A percentile compares a stretch with the other conserved stretches of the same genome.
phyloP scores from a whole-genome alignment of 2,797 vertebrate genomes.

The Tauraco hartlaubi region DNA sequence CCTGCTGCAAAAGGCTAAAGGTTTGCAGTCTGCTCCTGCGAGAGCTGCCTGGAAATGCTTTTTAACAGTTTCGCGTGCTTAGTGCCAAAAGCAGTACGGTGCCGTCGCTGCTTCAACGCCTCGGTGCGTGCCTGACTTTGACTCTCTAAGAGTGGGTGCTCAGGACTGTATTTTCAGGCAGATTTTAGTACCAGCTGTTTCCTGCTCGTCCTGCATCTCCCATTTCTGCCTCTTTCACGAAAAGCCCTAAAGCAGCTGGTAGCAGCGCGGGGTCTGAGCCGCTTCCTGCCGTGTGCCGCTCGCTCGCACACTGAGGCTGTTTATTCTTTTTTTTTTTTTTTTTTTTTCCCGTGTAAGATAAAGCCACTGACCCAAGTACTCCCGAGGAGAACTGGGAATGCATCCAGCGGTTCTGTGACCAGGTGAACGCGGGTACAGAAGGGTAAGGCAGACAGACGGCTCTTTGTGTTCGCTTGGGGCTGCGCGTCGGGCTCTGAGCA shows the following conservation, averaged over 20 bases:
- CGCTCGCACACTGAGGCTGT: rapidly evolving
- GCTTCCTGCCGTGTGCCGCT: not conserved
- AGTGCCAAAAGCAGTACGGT: not conserved
- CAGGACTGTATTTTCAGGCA: not conserved
- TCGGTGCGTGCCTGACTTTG: not conserved
- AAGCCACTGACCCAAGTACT: constrained; percentile 87
- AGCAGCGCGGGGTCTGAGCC: not conserved
- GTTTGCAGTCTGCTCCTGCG: rapidly evolving
- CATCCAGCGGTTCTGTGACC: constrained; percentile 88
- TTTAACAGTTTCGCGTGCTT: not conserved
- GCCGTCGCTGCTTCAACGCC: not conserved
- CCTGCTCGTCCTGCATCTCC: not conserved
- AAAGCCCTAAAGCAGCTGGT: not conserved
- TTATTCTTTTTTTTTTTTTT: not conserved
- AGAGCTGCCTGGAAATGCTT: not conserved
- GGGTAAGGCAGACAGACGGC: constrained; percentile 79
- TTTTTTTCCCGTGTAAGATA: constrained; percentile 75
- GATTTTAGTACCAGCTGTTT: not conserved
- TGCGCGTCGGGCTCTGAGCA: not conserved
- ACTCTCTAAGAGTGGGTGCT: not conserved
- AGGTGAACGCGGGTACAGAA: constrained; percentile 81
- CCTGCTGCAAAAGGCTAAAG: not conserved
- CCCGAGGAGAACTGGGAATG: constrained; percentile 86
- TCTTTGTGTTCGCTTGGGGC: not conserved
- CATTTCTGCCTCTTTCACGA: not conserved